A percentile compares a stretch with the other conserved stretches of the same genome.
Evolutionary conservation across 2,113 vertebrate genomes (phyloP).

Genomic region (rat (Rattus norvegicus)): DNA sequence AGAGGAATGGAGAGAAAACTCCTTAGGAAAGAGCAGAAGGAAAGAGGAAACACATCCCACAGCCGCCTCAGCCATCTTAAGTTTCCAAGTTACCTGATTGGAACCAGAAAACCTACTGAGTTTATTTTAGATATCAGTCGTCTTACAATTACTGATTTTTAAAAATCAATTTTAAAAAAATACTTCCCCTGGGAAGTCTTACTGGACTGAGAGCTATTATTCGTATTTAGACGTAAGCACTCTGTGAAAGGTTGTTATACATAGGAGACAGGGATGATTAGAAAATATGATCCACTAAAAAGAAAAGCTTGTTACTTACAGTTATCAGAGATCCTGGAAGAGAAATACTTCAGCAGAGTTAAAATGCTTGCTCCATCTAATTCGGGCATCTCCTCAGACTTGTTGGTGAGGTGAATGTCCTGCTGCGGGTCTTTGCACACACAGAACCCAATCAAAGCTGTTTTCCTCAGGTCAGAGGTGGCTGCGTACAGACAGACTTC

Average conservation of each 20-base stretch:
- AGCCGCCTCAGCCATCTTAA: neutral
- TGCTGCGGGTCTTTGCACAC: slow-evolving; percentile 17
- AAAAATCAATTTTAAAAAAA: neutral
- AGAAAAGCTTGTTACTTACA: slow-evolving; percentile 69
- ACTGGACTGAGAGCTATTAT: neutral
- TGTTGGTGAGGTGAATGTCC: neutral
- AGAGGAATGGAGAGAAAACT: neutral
- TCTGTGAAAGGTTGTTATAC: neutral
- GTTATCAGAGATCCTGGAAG: slow-evolving; percentile 61
- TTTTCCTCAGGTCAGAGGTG: slow-evolving; percentile 73
- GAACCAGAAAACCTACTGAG: slow-evolving; percentile 1
- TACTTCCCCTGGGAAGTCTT: neutral
- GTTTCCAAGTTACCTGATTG: neutral
- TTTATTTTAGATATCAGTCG: neutral
- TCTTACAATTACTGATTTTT: neutral
- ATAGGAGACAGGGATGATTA: neutral
- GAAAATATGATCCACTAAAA: neutral
- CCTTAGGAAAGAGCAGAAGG: neutral
- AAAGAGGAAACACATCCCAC: neutral
- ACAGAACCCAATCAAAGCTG: slow-evolving; percentile 74
- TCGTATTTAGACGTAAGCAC: slow-evolving; percentile 18
- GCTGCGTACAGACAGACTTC: slow-evolving; percentile 74
- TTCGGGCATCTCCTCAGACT: slow-evolving; percentile 36
- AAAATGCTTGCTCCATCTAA: slow-evolving; percentile 66
- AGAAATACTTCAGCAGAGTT: slow-evolving; percentile 73